Evolutionary conservation across 1,140 invertebrate genomes (phyloP), one percentile per base, ranked within the genome.

Genomic region (Cyrtorhinus lividipennis): DNA sequence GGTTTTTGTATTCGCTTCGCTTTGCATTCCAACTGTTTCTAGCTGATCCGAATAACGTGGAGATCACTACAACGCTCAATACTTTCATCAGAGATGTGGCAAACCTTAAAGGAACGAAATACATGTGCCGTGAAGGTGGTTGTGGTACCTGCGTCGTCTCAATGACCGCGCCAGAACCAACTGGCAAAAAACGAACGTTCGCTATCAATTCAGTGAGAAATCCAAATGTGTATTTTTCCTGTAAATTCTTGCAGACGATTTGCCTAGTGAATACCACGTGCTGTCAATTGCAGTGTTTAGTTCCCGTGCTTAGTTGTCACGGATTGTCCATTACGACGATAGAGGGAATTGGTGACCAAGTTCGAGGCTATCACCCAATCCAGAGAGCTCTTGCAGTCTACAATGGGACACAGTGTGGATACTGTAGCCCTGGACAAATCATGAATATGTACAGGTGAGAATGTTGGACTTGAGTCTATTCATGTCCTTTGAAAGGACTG

Each of bases 61-160:
- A 8, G 56, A 10, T 22, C 13, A 22, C 5, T 3, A 58, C 24
- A 12, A 78, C 81, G 0, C 70, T 88, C 1, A 86, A 86, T 60
- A 77, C 80, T 18, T 88, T 80, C 64, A 80, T 88, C 56, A 74
- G 56, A 5, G 56, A 58, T 23, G 70, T 81, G 66, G 84, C 93
- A 46, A 75, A 79, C 15, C 76, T 95, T 59, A 86, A 81, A 63
- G 92, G 92, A 18, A 94, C 90, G 1, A 95, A 95, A 75, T 72
- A 93, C 26, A 91, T 89, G 23, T 95, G 92, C 72, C 88, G 85
- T 0, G 92, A 96, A 79, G 93, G 91, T 46, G 92, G 92, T 1
- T 95, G 92, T 71, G 92, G 92, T 1, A 90, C 90, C 0, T 95
- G 92, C 68, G 93, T 90, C 0, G 88, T 95, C 8, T 73, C 83